Conservation (phyloP, 2,113 vertebrate genomes). For the Cepphus grylle region DNA sequence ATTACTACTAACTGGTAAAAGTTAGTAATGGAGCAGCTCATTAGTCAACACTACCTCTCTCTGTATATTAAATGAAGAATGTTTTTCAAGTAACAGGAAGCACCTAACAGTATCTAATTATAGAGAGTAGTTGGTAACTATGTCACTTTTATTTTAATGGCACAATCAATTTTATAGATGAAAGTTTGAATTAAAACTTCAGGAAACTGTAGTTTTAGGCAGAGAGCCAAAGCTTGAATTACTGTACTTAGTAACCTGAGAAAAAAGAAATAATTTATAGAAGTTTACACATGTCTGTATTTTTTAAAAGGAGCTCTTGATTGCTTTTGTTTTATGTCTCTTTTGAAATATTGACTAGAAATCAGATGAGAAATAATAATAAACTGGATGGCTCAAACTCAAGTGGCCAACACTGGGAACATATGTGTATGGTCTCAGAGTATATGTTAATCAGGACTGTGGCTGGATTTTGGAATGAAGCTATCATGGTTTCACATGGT, state of each 20-base stretch:
- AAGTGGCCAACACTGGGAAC: neutral
- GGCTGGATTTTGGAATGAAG: neutral
- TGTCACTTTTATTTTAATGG: conserved; percentile 68
- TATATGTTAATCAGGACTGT: neutral
- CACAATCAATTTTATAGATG: conserved; percentile 69
- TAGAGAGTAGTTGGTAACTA: conserved; percentile 50
- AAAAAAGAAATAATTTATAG: neutral
- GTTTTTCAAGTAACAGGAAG: conserved; percentile 69
- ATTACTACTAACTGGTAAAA: conserved; percentile 60
- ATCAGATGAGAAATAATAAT: conserved; percentile 23
- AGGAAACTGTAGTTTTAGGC: conserved; percentile 63
- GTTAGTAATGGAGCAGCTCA: conserved; percentile 61
- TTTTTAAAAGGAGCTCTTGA: conserved; percentile 29
- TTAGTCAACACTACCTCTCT: conserved; percentile 62
- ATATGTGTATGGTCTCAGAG: neutral
- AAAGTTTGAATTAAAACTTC: conserved; percentile 69
- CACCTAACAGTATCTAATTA: conserved; percentile 69
- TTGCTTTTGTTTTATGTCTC: conserved; percentile 45
- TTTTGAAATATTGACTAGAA: conserved; percentile 11
- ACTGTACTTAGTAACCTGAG: conserved; percentile 29
- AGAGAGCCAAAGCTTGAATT: conserved; percentile 60
- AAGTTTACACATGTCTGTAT: neutral
- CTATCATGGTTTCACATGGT: neutral
- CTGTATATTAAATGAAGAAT: conserved; percentile 61
- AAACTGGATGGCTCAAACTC: neutral